These are phyloP conservation scores for Caenorhabditis sp. DNA, from an alignment of 2,888 invertebrate species.

Conservation along the genomic window DNA sequence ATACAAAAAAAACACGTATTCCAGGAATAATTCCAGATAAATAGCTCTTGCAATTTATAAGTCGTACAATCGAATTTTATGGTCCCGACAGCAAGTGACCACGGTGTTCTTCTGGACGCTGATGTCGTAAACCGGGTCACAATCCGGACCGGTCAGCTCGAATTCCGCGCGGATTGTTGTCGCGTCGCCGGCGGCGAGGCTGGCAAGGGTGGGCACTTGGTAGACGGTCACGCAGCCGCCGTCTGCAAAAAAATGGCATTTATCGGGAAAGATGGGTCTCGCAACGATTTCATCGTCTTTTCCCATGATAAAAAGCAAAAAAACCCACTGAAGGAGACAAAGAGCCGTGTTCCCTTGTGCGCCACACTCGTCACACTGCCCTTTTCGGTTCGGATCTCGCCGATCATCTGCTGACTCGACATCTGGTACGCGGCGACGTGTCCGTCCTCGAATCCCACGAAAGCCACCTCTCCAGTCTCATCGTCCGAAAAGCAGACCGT, in stretches of 20 bases:
- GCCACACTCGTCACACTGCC: slow-evolving; percentile 85
- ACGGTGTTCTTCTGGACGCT: slow-evolving; percentile 86
- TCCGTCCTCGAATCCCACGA: slow-evolving; percentile 58
- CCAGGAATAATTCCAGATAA: too few species aligned
- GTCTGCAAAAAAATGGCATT: slow-evolving; percentile 81
- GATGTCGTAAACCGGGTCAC: slow-evolving; percentile 88
- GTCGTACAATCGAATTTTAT: slow-evolving; percentile 86
- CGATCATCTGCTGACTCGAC: slow-evolving; percentile 8
- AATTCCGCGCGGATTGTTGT: slow-evolving; percentile 76
- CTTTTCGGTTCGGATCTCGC: slow-evolving; percentile 47
- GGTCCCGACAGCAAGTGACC: slow-evolving; percentile 87
- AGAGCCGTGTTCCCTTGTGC: slow-evolving; percentile 85
- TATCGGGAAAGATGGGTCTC: too few species aligned
- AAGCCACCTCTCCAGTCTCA: slow-evolving; percentile 32
- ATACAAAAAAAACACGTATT: too few species aligned
- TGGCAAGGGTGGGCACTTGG: background rate
- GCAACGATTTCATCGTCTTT: too few species aligned
- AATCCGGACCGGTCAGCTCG: slow-evolving; percentile 88
- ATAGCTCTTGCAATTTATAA: too few species aligned
- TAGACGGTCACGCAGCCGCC: slow-evolving; percentile 87
- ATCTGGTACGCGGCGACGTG: slow-evolving; percentile 37
- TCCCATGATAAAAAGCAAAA: slow-evolving; percentile 9
- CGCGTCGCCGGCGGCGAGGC: background rate
- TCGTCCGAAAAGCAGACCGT: slow-evolving; percentile 29
- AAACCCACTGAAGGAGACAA: slow-evolving; percentile 85